Evolutionary conservation across 2,113 vertebrate species (phyloP), one percentile per base, ranked within the genome.

Genomic region (Chauna torquata): DNA sequence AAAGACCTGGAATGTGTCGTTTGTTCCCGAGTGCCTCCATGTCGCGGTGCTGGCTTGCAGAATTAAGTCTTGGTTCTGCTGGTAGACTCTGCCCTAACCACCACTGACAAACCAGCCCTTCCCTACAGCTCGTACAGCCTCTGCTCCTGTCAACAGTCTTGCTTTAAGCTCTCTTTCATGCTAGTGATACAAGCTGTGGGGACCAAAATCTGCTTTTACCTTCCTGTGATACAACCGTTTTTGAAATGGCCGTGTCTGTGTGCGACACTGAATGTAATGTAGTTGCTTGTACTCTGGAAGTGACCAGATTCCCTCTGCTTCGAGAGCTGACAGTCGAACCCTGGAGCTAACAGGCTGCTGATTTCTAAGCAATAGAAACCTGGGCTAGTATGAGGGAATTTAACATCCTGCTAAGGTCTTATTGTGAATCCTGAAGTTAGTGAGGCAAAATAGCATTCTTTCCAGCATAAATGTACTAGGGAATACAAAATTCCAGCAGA

Each of bases 171-270:
- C 9, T 27, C 93, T 92, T 66, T 72, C 30, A 38, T 57, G 91
- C 85, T 82, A 38, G 42, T 79, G 88, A 30, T 69, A 45, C 78
- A 78, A 66, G 89, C 91, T 64, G n/a, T 65, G 79, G 83, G 95
- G 91, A 82, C 27, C 75, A 17, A 87, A 92, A 62, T 83, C 81
- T 76, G 58, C 74, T 84, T 87, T 95, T 70, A 72, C 92, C 30
- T 80, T 82, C 80, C 55, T 14, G 72, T 89, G 86, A 32, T 91
- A 84, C 96, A 96, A 93, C 97, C 92, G 0, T 96, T 97, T 97
- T 96, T 97, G 93, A 97, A 95, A 10, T 62, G 91, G 94, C 96
- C 78, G 38, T 92, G 94, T 97, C 91, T 82, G 78, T 78, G 95
- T 97, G 95, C 3, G 70, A 74, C 88, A 40, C 88, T 28, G 90